These are phyloP conservation scores for Entomobrya multifasciata DNA, from an alignment of 2,888 invertebrate species.

Conservation along the genomic window DNA sequence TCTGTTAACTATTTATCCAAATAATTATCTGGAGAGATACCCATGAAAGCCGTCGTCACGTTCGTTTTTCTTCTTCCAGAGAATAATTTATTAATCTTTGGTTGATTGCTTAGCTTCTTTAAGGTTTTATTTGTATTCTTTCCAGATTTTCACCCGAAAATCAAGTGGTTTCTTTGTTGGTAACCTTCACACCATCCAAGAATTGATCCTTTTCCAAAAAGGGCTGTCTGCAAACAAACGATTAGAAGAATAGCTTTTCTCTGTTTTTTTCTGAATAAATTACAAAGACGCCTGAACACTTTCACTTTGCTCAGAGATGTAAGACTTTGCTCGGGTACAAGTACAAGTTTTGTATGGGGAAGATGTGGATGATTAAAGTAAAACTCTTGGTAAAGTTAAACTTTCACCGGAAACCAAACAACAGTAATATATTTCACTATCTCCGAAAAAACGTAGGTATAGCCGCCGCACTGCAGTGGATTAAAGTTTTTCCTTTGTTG, in stretches of 20 bases:
- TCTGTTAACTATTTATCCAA: no score
- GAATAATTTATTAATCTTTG: background rate
- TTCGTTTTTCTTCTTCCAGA: background rate
- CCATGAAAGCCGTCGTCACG: background rate
- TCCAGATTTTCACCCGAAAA: background rate
- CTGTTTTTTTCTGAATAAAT: background rate
- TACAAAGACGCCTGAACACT: conserved; percentile 7
- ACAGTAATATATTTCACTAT: no score
- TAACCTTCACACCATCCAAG: conserved; percentile 2
- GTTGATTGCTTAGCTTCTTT: background rate
- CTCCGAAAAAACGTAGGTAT: background rate
- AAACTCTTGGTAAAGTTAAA: background rate
- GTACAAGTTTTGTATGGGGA: background rate
- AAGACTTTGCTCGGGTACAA: background rate
- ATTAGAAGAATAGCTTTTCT: no score
- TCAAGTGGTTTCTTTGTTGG: background rate
- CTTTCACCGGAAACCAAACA: conserved; percentile 2
- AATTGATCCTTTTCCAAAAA: background rate
- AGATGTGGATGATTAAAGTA: background rate
- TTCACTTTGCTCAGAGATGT: background rate
- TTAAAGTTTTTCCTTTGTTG: background rate
- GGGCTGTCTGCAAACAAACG: background rate
- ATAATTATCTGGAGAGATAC: background rate
- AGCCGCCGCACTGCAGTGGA: conserved; percentile 22
- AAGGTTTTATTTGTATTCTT: background rate